Evolutionary conservation across 2,113 vertebrate species (phyloP), one percentile per base, ranked within the genome.

Genomic region (Lepidothrix coronata): DNA sequence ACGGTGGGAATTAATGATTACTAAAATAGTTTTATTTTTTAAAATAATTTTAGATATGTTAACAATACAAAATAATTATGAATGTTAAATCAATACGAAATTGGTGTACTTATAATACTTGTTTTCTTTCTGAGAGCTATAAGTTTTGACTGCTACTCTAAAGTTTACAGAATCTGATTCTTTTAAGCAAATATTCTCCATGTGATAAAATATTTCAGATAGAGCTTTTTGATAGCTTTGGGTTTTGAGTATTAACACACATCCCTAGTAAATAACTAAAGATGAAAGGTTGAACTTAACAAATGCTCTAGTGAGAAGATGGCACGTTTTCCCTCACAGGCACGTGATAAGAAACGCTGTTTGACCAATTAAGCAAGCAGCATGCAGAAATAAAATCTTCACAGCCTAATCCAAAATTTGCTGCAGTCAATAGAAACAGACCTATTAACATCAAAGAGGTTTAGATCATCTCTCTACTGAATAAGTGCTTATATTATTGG

Each of bases 1-100:
- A 83, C 31, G 51, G 51, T 72, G 71, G 63, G 31, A 73, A 97
- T 96, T 96, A 98, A 96, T 85, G 96, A 96, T 94, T 96, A 91
- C 96, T 96, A 93, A 92, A 91, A 66, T 92, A 79, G 68, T 93
- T 97, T 93, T 57, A 68, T 57, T 82, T 93, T 95, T 88, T 76
- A 39, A 84, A 96, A 75, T 95, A 87, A 94, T 84, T 91, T 84
- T 89, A 88, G 28, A 79, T 21, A 82, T 58, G 22, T 43, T 66
- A 92, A 33, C 24, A 76, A 88, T 48, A 30, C 11, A 87, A 95
- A 96, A 70, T 35, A 52, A 77, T 77, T 6, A 87, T 20, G 66
- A 82, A 82, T 12, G 9, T 12, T 93, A 91, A 96, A 78, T 93
- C 58, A 68, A 39, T 52, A 74, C 14, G 5, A 76, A 46, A 48